These are phyloP conservation scores for Tokudaia tokunoshimensis DNA, from an alignment of 2,797 vertebrate species.

Conservation along the genomic window DNA sequence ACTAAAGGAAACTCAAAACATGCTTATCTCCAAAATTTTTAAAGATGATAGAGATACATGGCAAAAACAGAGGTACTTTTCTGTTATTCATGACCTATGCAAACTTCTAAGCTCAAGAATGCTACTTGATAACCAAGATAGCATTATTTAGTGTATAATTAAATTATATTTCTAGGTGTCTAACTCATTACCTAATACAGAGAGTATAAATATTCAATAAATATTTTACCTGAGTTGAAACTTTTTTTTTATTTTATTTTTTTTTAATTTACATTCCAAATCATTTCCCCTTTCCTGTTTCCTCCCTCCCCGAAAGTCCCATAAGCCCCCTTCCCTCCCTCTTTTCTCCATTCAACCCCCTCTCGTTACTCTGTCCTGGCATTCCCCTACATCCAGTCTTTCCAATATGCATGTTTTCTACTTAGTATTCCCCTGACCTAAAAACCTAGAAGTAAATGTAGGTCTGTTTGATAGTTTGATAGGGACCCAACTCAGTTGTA, in stretches of 20 bases:
- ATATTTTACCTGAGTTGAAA: conserved; percentile 38
- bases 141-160: conserved; percentile 40
- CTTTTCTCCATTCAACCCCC: too few relatives aligned
- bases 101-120: conserved; percentile 36
- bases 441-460: conserved; percentile 47
- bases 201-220: conserved; percentile 54
- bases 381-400: too few relatives aligned
- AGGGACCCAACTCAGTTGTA: background rate
- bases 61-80: conserved; percentile 16
- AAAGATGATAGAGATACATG: background rate
- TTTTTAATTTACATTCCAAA: too few relatives aligned
- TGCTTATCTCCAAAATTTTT: conserved; percentile 24
- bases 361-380: too few relatives aligned
- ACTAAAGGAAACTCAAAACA: background rate
- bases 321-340: too few relatives aligned
- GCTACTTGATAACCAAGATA: background rate
- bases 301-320: too few relatives aligned
- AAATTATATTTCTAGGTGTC: background rate
- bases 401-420: background rate
- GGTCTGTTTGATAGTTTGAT: background rate
- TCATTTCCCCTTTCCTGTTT: too few relatives aligned
- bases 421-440: background rate
- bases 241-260: too few relatives aligned
- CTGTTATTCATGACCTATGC: background rate
- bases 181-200: background rate